Conservation (phyloP, 1,140 invertebrate genomes). For the Chelonus insularis region DNA sequence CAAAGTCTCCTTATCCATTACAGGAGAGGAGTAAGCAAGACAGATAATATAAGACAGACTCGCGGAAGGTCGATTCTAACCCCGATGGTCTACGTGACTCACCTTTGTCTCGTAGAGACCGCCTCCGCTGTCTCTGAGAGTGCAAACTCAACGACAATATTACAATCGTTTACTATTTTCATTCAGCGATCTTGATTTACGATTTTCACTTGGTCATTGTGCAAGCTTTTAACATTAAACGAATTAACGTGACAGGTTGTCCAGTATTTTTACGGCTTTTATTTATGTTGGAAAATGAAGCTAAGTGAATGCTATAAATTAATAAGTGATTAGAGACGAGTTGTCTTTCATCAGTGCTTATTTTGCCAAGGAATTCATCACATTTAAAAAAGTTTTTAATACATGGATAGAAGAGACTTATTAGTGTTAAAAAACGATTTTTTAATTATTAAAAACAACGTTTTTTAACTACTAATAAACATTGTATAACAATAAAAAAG, state of each 20-base stretch:
- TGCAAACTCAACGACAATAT: slow-evolving; percentile 26
- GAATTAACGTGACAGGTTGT: not conserved
- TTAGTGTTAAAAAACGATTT: no score
- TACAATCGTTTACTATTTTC: slow-evolving; percentile 26
- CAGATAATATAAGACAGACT: not conserved
- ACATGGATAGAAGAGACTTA: no score
- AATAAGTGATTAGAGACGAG: no score
- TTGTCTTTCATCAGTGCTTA: no score
- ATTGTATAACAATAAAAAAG: no score
- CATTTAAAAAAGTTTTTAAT: no score
- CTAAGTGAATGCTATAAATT: no score
- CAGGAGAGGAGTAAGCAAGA: no score
- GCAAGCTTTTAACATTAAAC: not conserved
- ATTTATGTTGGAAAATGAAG: no score
- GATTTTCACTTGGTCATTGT: slow-evolving; percentile 9
- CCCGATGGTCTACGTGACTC: slow-evolving; percentile 31
- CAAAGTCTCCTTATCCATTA: slow-evolving; percentile 1
- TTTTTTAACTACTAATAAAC: no score
- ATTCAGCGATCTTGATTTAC: slow-evolving; percentile 20
- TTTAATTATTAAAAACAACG: no score
- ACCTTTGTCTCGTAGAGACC: slow-evolving; percentile 24
- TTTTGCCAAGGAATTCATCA: no score
- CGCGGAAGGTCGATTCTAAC: slow-evolving; percentile 28
- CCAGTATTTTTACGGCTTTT: not conserved
- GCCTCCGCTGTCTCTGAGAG: slow-evolving; percentile 25